Evolutionary conservation across 2,113 vertebrate genomes (phyloP).

Genomic region (Prionailurus viverrinus): DNA sequence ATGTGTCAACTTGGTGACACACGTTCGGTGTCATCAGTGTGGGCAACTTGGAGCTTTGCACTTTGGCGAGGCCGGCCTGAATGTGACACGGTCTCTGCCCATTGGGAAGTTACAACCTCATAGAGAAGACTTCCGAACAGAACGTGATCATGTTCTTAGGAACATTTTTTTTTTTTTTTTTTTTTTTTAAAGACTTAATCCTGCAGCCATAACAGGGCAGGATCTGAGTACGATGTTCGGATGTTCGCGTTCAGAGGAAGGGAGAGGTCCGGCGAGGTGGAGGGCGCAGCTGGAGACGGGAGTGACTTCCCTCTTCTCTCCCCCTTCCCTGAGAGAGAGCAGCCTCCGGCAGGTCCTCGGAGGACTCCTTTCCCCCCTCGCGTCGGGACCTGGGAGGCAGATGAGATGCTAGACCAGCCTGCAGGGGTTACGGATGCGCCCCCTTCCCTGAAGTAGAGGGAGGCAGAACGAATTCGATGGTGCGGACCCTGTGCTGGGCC

Average conservation of each 20-base stretch:
- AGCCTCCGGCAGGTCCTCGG: not conserved
- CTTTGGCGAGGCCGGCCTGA: not conserved
- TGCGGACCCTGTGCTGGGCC: not conserved
- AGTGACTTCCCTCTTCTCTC: not conserved
- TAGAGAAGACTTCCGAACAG: not conserved
- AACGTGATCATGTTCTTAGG: not conserved
- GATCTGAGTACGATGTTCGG: not conserved
- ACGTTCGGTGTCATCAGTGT: not conserved
- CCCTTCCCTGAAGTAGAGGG: not conserved
- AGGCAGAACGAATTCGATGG: not conserved
- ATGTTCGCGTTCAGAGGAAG: not conserved
- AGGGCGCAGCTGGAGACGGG: not conserved
- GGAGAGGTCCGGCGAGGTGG: not conserved
- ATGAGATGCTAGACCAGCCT: not conserved
- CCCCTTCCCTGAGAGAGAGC: not conserved
- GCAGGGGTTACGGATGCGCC: not conserved
- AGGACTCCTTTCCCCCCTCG: not conserved
- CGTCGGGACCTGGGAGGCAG: not conserved
- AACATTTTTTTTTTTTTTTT: not conserved
- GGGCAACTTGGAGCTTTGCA: not conserved
- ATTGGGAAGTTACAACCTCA: not conserved
- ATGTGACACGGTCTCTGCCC: not conserved
- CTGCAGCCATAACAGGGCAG: not conserved
- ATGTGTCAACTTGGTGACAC: not conserved
- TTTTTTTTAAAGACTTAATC: not conserved